Conservation (phyloP, 2,113 vertebrate species). For the Muscicapa adusta region DNA sequence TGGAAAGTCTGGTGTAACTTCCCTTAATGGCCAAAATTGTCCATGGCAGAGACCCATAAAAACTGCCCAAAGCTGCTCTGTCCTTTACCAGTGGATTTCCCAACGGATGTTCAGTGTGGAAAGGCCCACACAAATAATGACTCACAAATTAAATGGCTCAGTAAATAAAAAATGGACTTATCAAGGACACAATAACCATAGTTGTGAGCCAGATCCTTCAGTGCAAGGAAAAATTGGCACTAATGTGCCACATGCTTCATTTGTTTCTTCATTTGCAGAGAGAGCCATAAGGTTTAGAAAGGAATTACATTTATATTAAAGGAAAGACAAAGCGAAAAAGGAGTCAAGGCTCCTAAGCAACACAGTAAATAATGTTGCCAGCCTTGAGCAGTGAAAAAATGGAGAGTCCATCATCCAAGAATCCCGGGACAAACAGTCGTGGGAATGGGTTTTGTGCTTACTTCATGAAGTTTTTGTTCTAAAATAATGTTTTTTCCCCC, state of each 20-base stretch:
- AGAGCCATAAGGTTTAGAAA: slow-evolving; percentile 42
- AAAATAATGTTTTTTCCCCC: neutral
- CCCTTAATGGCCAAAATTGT: neutral
- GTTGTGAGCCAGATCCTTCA: neutral
- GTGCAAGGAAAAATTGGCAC: slow-evolving; percentile 14
- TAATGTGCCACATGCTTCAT: slow-evolving; percentile 53
- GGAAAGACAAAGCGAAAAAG: slow-evolving; percentile 12
- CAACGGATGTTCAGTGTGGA: neutral
- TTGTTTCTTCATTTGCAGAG: slow-evolving; percentile 56
- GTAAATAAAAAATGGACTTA: slow-evolving; percentile 49
- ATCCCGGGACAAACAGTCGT: neutral
- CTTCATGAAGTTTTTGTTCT: neutral
- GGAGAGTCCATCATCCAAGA: neutral
- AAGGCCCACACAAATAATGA: neutral
- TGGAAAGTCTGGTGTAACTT: neutral
- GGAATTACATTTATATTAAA: slow-evolving; percentile 34
- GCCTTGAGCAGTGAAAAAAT: neutral
- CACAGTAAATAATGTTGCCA: neutral
- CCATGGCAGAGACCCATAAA: neutral
- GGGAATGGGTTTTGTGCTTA: neutral
- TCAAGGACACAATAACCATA: slow-evolving; percentile 29
- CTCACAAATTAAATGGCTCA: slow-evolving; percentile 31
- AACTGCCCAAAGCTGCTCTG: neutral
- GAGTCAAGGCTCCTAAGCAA: neutral
- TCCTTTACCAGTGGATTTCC: neutral